Conservation (phyloP, 1,140 invertebrate species). For the Drosophila seguyi region DNA sequence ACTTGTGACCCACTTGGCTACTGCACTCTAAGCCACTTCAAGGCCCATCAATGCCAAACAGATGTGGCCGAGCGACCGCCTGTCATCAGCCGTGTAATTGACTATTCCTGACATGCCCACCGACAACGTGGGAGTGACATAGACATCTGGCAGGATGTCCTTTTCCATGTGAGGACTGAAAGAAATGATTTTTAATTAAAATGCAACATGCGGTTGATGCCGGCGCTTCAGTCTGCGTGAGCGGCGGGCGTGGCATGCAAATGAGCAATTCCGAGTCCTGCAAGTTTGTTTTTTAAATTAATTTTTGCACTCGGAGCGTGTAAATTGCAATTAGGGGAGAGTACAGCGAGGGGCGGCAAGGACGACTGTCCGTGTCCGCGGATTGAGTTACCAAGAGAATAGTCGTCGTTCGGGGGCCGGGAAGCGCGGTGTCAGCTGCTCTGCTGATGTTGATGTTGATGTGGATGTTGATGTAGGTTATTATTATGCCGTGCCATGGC, state of each 20-base stretch:
- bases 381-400: constrained; percentile 61
- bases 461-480: constrained; percentile 61
- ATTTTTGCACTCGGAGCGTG: constrained; percentile 77
- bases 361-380: constrained; percentile 23
- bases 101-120: constrained; percentile 56
- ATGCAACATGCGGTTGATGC: constrained; percentile 58
- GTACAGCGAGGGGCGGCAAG: constrained; percentile 15
- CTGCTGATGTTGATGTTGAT: constrained; percentile 31
- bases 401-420: constrained; percentile 16
- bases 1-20: constrained; percentile 3
- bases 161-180: constrained; percentile 7
- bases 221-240: constrained; percentile 14
- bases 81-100: constrained; percentile 49
- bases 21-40: constrained; percentile 9
- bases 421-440: constrained; percentile 30
- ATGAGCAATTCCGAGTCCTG: constrained; percentile 47
- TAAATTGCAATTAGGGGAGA: constrained; percentile 67
- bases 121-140: constrained; percentile 37
- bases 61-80: constrained; percentile 22
- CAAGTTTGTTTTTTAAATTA: constrained; percentile 67
- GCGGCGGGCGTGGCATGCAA: constrained; percentile 59
- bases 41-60: constrained; percentile 38
- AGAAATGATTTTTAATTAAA: constrained; percentile 76
- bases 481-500: constrained; percentile 65
- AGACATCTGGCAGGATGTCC: constrained; percentile 34